phyloP scores from a whole-genome alignment of 2,888 invertebrate genomes.

The Drosophila nr. perissopoda region DNA sequence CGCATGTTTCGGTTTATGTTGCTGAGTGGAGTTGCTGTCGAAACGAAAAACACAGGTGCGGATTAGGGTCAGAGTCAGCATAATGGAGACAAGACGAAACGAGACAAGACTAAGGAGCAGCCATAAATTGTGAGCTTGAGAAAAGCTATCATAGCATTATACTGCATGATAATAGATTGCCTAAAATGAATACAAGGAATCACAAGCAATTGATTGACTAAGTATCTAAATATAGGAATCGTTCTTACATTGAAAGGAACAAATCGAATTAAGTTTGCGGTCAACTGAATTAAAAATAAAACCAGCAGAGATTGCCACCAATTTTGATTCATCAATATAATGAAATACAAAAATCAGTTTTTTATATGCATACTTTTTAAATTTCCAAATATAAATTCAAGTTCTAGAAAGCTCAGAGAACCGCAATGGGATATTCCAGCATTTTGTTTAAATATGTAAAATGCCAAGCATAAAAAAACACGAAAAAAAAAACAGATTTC shows the following conservation, averaged over 20 bases:
- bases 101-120: conserved; percentile 5
- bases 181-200: background rate
- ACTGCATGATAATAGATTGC: conserved; percentile 25
- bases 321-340: conserved; percentile 29
- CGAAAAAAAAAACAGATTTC: conserved; percentile 14
- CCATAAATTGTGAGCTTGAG: conserved; percentile 46
- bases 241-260: conserved; percentile 37
- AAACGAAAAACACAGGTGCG: conserved; percentile 72
- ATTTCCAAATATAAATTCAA: background rate
- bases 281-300: conserved; percentile 13
- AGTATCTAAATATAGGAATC: background rate
- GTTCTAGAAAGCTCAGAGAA: background rate
- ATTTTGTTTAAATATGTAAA: conserved; percentile 14
- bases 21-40: conserved; percentile 34
- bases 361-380: background rate
- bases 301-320: conserved; percentile 1
- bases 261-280: conserved; percentile 22
- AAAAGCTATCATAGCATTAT: conserved; percentile 15
- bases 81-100: background rate
- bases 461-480: background rate
- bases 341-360: background rate
- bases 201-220: conserved; percentile 27
- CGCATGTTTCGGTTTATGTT: conserved; percentile 65
- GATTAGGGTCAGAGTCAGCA: conserved; percentile 69
- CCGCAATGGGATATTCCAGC: conserved; percentile 17